phyloP scores from a whole-genome alignment of 2,888 invertebrate species.

The Rhorus exstirpatorius region DNA sequence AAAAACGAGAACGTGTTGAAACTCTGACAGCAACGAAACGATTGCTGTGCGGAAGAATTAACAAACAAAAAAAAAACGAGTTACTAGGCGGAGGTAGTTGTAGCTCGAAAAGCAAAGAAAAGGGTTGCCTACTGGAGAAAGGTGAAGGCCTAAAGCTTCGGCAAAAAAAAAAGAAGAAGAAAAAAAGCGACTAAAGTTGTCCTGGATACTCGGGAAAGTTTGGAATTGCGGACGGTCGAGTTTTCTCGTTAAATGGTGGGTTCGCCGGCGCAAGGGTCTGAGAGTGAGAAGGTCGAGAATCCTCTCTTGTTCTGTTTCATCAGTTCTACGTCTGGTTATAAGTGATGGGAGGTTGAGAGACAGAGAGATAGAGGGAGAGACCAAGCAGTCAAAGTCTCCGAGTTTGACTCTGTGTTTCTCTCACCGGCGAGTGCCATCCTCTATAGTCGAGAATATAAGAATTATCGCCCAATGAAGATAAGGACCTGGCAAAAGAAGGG shows the following conservation, averaged over 20 bases:
- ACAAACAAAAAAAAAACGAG: conserved; percentile 2
- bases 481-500: conserved; percentile 55
- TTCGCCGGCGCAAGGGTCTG: conserved; percentile 33
- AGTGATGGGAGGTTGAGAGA: conserved; percentile 7
- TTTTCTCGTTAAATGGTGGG: conserved; percentile 69
- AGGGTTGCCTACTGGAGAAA: conserved; percentile 25
- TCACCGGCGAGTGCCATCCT: background rate
- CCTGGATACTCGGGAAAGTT: conserved; percentile 63
- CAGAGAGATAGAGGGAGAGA: conserved; percentile 5
- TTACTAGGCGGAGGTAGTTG: conserved; percentile 12
- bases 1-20: conserved; percentile 27
- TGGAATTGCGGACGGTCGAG: conserved; percentile 65
- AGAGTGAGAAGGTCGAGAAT: conserved; percentile 33
- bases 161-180: conserved; percentile 26
- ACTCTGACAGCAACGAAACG: conserved; percentile 12
- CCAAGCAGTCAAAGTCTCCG: conserved; percentile 9
- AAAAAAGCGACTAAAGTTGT: conserved; percentile 52
- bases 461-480: conserved; percentile 70
- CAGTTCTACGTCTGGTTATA: conserved; percentile 11
- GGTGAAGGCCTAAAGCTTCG: conserved; percentile 33
- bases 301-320: conserved; percentile 51
- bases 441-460: conserved; percentile 64
- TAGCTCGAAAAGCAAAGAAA: conserved; percentile 22
- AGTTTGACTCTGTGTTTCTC: conserved; percentile 52
- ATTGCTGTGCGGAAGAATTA: background rate